Base-by-base conservation (phyloP, 2,888 invertebrate species). In the Trisateles emortualis region DNA sequence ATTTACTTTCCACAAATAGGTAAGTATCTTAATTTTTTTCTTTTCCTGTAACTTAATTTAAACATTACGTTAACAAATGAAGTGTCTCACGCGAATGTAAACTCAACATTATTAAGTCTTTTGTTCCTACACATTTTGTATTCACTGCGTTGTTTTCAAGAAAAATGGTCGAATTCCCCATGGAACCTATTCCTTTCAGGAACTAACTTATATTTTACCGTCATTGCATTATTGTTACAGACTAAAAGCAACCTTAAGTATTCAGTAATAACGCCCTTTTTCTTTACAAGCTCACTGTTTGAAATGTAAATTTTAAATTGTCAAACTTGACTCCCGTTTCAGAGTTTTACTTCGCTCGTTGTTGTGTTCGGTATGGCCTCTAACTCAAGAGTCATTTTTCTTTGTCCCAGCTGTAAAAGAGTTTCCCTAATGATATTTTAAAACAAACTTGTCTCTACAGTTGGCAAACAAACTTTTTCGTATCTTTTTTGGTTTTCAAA, bases 111-210 rank as follows among this genome's bases (percentile, higher is more conserved):
- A 78, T 78, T 72, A 80, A 76, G 63, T 73, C 63, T 59, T 44
- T 68, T 71, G 72, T 77, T 70, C 59, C 63, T 56, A 49, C 48
- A 59, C 71, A 78, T 79, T 83, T 49, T 74, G 76, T 79, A 87
- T 87, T 86, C 86, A 81, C 64, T 52, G 65, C 78, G 76, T 67
- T 74, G 81, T 84, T 84, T 80, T 72, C 76, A 62, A 84, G 86
- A 88, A 86, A 88, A 86, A 87, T 87, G 72, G 76, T 64, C 52
- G 58, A 70, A 81, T 71, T 80, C 84, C 80, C 86, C 33, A 52
- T 64, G 76, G 84, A 79, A 74, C 72, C 63, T 71, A 78, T 77
- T 79, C 61, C 69, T 76, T 74, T 60, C 54, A 57, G 63, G 63
- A 73, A 73, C 72, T 62, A 74, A 68, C 56, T 70, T 71, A 61